Evolutionary conservation across 2,888 invertebrate species (phyloP).

Genomic region (Tineola bisselliella): DNA sequence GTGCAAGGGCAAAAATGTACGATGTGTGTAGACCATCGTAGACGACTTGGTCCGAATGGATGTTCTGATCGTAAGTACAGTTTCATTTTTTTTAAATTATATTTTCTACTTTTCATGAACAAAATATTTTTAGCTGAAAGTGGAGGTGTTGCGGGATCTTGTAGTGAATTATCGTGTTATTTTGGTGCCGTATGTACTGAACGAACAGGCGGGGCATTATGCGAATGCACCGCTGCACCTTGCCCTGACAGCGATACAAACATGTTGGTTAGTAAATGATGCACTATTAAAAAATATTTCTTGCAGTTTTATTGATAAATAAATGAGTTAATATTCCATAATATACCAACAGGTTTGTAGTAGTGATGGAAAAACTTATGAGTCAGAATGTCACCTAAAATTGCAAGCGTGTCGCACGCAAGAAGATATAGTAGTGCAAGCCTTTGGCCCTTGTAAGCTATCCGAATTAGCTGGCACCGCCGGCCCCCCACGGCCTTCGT

Average conservation of each 20-base stretch:
- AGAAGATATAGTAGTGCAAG: conserved; percentile 80
- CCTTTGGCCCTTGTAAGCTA: conserved; percentile 79
- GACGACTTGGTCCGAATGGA: conserved; percentile 79
- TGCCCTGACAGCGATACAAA: conserved; percentile 57
- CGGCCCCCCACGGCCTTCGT: conserved; percentile 79
- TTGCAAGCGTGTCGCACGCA: conserved; percentile 85
- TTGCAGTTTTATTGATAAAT: neutral
- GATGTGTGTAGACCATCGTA: conserved; percentile 79
- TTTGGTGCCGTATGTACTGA: conserved; percentile 86
- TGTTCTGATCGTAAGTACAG: conserved; percentile 57
- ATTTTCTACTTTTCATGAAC: neutral
- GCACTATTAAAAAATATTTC: neutral
- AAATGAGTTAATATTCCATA: too few relatives aligned
- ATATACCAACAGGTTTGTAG: conserved; percentile 70
- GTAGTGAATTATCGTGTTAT: conserved; percentile 80
- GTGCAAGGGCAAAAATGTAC: conserved; percentile 91
- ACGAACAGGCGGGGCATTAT: conserved; percentile 75
- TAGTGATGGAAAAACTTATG: conserved; percentile 82
- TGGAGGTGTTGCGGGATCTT: conserved; percentile 73
- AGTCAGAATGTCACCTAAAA: conserved; percentile 84
- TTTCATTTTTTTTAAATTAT: neutral
- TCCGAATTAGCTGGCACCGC: conserved; percentile 78
- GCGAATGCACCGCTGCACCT: conserved; percentile 75
- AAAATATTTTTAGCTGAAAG: conserved; percentile 65
- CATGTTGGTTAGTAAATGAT: conserved; percentile 47